Percentiles rank a stretch among this genome's conserved stretches.
Evolutionary conservation across 2,888 invertebrate genomes (phyloP).

Genomic region (Ochropleura leucogaster): DNA sequence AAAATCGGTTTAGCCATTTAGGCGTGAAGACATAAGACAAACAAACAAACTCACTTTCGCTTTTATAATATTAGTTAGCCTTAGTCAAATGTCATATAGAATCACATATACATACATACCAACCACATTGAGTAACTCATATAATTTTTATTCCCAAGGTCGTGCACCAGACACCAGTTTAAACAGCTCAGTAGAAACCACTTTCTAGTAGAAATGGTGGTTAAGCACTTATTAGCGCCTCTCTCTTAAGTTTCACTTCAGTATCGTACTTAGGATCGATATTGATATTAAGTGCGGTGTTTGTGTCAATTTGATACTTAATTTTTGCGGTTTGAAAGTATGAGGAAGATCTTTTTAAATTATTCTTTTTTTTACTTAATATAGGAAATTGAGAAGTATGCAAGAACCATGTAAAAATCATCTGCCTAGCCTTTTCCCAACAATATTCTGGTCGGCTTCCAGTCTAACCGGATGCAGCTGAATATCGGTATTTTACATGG

Average conservation of each 20-base stretch:
- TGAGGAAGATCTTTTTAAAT: not conserved
- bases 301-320: conserved; percentile 34
- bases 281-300: conserved; percentile 32
- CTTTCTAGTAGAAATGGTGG: conserved; percentile 66
- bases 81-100: conserved; percentile 41
- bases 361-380: not conserved
- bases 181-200: conserved; percentile 47
- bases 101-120: conserved; percentile 1
- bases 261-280: conserved; percentile 41
- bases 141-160: conserved; percentile 48
- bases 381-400: not conserved
- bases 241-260: conserved; percentile 59
- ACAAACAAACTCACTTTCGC: no score
- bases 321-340: conserved; percentile 27
- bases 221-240: conserved; percentile 62
- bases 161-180: conserved; percentile 14
- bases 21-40: no score
- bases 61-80: no score
- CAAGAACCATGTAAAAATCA: no score
- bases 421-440: no score
- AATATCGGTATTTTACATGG: no score
- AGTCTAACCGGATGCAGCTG: no score
- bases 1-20: no score
- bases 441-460: no score
- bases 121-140: conserved; percentile 15